Evolutionary conservation across 2,888 invertebrate species (phyloP).

Genomic region (Polydrusus tereticollis): DNA sequence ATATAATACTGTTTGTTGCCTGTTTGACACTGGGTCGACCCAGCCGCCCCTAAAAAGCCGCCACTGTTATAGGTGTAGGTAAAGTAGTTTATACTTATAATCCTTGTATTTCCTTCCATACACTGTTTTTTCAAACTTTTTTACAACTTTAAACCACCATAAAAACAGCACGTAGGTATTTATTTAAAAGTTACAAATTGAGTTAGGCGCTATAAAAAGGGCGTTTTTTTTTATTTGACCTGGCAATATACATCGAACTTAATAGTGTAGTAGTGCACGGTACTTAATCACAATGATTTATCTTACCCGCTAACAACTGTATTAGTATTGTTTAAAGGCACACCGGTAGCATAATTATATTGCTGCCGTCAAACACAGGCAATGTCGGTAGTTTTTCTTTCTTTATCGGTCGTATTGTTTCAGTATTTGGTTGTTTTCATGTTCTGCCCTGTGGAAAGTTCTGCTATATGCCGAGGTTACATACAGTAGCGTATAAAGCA

Average conservation of each 20-base stretch:
- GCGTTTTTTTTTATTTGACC: constrained; percentile 25
- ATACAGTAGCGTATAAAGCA: neutral
- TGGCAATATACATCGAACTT: constrained; percentile 36
- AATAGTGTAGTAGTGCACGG: constrained; percentile 42
- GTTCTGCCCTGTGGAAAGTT: neutral
- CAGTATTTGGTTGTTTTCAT: neutral
- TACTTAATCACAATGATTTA: constrained; percentile 46
- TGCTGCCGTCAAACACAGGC: constrained; percentile 27
- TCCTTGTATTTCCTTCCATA: no score
- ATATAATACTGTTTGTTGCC: no score
- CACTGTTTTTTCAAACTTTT: no score
- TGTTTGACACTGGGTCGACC: no score
- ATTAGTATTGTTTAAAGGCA: constrained; percentile 43
- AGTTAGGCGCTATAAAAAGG: constrained; percentile 31
- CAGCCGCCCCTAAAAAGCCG: no score
- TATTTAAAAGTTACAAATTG: constrained; percentile 27
- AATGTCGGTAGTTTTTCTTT: constrained; percentile 14
- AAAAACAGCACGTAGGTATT: constrained; percentile 31
- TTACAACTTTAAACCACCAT: constrained; percentile 12
- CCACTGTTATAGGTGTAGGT: no score
- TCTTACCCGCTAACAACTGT: constrained; percentile 37
- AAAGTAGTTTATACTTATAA: no score
- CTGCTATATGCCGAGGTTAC: neutral
- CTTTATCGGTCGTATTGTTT: constrained; percentile 19
- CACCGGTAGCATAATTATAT: constrained; percentile 43